Evolutionary conservation across 2,888 invertebrate genomes (phyloP).

Genomic region (Conistra vaccinii): DNA sequence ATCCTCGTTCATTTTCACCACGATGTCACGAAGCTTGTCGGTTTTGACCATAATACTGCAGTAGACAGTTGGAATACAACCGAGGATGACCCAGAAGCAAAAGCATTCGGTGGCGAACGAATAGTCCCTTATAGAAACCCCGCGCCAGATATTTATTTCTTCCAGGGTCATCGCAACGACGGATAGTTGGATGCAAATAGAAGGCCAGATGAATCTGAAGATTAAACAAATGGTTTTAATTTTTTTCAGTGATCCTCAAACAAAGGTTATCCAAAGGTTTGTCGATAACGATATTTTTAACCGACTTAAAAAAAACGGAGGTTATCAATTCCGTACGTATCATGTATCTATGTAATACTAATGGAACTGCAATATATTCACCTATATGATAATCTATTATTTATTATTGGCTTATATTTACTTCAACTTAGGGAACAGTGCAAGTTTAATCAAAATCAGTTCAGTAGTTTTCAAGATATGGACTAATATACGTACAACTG

Average conservation of each 20-base stretch:
- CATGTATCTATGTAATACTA: too few species aligned
- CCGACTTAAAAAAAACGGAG: too few species aligned
- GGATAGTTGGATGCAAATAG: constrained; percentile 59
- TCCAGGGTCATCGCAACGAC: constrained; percentile 68
- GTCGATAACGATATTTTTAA: background rate
- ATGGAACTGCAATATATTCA: too few species aligned
- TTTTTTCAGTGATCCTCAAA: background rate
- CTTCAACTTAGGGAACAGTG: too few species aligned
- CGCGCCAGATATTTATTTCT: constrained; percentile 70
- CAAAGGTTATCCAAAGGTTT: constrained; percentile 1
- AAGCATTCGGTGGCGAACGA: constrained; percentile 79
- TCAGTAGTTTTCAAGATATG: too few species aligned
- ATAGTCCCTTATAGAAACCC: constrained; percentile 71
- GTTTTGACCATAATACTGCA: constrained; percentile 68
- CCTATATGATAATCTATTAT: too few species aligned
- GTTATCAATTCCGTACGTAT: too few species aligned
- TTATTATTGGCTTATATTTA: too few species aligned
- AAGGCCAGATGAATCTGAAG: constrained; percentile 77
- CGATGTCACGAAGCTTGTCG: constrained; percentile 66
- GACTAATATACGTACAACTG: too few species aligned
- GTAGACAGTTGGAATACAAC: constrained; percentile 71
- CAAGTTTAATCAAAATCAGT: too few species aligned
- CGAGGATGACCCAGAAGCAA: constrained; percentile 77
- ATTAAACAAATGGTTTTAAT: background rate
- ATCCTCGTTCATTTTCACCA: constrained; percentile 76